These are phyloP conservation scores for Xyrauchen texanus DNA, from an alignment of 2,113 vertebrate species.

Conservation along the genomic window DNA sequence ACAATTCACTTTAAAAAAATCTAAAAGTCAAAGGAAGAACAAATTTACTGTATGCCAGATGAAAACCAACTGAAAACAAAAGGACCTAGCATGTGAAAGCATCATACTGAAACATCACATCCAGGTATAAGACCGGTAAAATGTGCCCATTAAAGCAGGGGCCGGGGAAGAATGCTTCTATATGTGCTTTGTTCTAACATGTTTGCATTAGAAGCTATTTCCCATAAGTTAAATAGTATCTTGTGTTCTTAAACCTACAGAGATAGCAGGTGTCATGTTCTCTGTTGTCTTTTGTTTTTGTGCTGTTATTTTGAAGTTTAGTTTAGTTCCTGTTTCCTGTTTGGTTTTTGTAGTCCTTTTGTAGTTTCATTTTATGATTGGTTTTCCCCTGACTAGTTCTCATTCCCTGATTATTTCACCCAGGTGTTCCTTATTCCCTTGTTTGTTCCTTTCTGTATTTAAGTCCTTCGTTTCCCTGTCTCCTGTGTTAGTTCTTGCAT, in stretches of 20 bases:
- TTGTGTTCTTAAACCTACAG: neutral
- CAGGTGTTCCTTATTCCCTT: too few species aligned
- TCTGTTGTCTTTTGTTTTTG: too few species aligned
- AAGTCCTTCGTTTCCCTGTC: too few species aligned
- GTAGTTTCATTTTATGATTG: too few species aligned
- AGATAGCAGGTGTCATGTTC: constrained; percentile 19
- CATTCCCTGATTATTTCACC: too few species aligned
- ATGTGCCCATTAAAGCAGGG: constrained; percentile 15
- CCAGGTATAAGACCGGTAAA: constrained; percentile 12
- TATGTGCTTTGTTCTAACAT: constrained; percentile 41
- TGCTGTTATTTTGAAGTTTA: too few species aligned
- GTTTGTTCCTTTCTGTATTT: too few species aligned
- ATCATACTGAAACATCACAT: constrained; percentile 19
- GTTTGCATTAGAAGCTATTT: constrained; percentile 35
- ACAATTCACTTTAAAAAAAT: too few species aligned
- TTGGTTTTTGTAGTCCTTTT: too few species aligned
- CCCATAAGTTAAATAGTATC: constrained; percentile 31
- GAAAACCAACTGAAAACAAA: constrained; percentile 15
- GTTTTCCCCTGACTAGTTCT: too few species aligned
- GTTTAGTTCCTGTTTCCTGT: too few species aligned
- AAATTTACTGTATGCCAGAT: neutral
- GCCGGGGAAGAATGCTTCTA: neutral
- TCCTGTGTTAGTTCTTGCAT: too few species aligned
- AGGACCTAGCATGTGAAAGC: neutral
- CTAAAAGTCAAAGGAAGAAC: neutral